Evolutionary conservation across 2,797 vertebrate genomes (phyloP), one percentile per base, ranked within the genome.

Genomic region (Gastrophryne carolinensis): DNA sequence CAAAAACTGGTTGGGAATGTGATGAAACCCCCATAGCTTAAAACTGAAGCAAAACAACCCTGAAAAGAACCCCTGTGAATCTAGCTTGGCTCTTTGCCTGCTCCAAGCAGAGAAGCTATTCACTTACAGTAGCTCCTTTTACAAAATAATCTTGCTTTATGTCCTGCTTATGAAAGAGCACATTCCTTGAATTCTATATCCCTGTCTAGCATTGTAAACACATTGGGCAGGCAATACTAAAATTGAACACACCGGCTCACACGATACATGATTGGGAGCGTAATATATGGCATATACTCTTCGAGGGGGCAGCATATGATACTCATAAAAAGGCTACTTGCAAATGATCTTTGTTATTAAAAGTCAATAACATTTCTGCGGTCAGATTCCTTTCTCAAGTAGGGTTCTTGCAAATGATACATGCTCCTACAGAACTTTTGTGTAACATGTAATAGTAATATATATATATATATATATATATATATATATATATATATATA

Each of bases 51-150:
- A 60, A 37, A 26, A 68, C 61, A 68, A 26, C 53, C 41, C 56
- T 75, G 19, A 67, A 52, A 53, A 30, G 56, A 68, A 68, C 68
- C 23, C 57, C 49, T 75, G 54, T 68, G 64, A 68, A 39, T 68
- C 24, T 30, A 52, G 54, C 29, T 67, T 75, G 73, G 73, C 44
- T 53, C 37, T 10, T 29, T 68, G 54, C 53, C 73, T 37, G 17
- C 11, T 21, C 9, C 73, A 75, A 29, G 47, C 44, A 34, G 13
- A 75, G 47, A 37, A 19, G 17, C 57, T 68, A 53, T 30, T 60
- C 54, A 17, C n/a, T 21, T 68, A 75, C 73, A 75, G 73, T 50
- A 61, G 62, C 23, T 17, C 63, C 66, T 50, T 75, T 75, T 57
- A 41, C 21, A 39, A 60, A 67, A 67, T 52, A 60, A 19, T 67